A percentile compares a stretch with the other conserved stretches of the same genome.
Conservation (phyloP, 2,113 vertebrate genomes). For the Caretta caretta region DNA sequence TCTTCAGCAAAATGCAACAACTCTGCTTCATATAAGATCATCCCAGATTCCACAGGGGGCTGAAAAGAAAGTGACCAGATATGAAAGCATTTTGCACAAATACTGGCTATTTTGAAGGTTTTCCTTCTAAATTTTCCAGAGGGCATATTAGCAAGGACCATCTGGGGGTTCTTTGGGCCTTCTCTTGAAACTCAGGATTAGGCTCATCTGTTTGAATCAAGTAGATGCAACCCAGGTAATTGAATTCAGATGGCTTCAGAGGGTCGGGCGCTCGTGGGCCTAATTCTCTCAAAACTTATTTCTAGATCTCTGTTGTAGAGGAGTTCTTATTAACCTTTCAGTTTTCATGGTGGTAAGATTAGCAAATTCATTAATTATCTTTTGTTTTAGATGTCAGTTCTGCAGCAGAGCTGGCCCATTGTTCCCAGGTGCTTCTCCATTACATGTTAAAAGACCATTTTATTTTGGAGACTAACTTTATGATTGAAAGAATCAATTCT, state of each 20-base stretch:
- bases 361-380: not conserved
- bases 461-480: not conserved
- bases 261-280: not conserved
- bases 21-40: slow-evolving; percentile 84
- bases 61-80: slow-evolving; percentile 55
- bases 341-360: not conserved
- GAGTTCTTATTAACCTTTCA: not conserved
- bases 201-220: not conserved
- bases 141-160: not conserved
- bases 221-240: not conserved
- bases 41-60: slow-evolving; percentile 70
- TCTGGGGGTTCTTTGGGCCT: not conserved
- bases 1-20: slow-evolving; percentile 85
- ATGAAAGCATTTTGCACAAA: not conserved
- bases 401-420: not conserved
- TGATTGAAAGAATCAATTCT: not conserved
- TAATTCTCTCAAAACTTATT: not conserved
- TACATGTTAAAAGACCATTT: not conserved
- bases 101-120: not conserved
- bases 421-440: not conserved
- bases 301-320: not conserved
- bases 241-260: not conserved
- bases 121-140: not conserved
- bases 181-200: not conserved
- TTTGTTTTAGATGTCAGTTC: not conserved